Evolutionary conservation across 2,888 invertebrate species (phyloP).

Genomic region (Heliconius ethilla): DNA sequence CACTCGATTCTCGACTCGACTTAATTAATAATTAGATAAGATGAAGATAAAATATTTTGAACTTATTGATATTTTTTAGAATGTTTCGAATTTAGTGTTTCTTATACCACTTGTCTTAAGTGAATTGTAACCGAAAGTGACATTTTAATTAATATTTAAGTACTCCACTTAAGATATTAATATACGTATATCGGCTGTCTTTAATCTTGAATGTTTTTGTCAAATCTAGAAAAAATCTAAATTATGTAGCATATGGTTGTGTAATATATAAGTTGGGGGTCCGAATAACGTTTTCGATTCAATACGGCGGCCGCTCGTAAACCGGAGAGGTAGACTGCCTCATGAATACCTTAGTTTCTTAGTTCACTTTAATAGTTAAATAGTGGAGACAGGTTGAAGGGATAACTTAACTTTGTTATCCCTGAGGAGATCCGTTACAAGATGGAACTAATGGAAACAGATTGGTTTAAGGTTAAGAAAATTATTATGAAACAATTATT

Average conservation of each 20-base stretch:
- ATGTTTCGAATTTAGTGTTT: too few relatives aligned
- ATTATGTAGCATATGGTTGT: constrained; percentile 64
- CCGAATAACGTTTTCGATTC: constrained; percentile 75
- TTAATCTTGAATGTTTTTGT: not conserved
- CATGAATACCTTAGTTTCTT: constrained; percentile 76
- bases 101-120: too few relatives aligned
- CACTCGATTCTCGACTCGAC: too few relatives aligned
- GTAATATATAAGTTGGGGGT: constrained; percentile 67
- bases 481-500: constrained; percentile 6
- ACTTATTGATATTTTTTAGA: too few relatives aligned
- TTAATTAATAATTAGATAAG: too few relatives aligned
- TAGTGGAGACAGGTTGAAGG: constrained; percentile 60
- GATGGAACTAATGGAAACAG: constrained; percentile 36
- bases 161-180: not conserved
- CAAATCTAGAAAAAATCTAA: constrained; percentile 57
- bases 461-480: constrained; percentile 29
- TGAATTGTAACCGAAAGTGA: not conserved
- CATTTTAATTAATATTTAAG: not conserved
- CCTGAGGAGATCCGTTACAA: constrained; percentile 46
- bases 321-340: constrained; percentile 70
- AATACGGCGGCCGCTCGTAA: constrained; percentile 73
- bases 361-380: constrained; percentile 77
- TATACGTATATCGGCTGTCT: too few relatives aligned
- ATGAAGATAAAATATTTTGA: too few relatives aligned
- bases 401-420: constrained; percentile 51